Percentiles rank a stretch among this genome's conserved stretches.
Evolutionary conservation across 2,888 invertebrate genomes (phyloP).

Genomic region (Hemaris fuciformis): DNA sequence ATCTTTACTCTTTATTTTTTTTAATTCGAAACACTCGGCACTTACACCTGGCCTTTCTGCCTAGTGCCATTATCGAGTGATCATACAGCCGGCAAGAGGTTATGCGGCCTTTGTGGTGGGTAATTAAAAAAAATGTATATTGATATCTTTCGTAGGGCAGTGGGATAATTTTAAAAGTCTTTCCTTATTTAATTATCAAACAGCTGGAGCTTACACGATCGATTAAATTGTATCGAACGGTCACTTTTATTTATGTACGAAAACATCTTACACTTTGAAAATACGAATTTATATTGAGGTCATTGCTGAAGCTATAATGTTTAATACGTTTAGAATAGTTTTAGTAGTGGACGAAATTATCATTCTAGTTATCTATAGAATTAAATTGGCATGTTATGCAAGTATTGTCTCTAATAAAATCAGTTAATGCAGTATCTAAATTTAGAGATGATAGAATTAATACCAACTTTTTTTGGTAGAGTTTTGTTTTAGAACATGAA

Average conservation of each 20-base stretch:
- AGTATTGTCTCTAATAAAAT: too few species aligned
- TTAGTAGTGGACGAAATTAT: too few species aligned
- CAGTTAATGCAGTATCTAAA: too few species aligned
- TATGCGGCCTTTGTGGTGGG: slow-evolving; percentile 43
- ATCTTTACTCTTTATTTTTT: slow-evolving; percentile 63
- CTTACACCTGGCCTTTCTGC: slow-evolving; percentile 70
- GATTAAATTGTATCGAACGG: slow-evolving; percentile 20
- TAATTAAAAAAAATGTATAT: slow-evolving; percentile 56
- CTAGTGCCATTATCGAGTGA: slow-evolving; percentile 34
- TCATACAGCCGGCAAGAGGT: slow-evolving; percentile 33
- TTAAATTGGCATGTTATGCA: too few species aligned
- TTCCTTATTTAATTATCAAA: slow-evolving; percentile 43
- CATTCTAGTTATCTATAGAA: too few species aligned
- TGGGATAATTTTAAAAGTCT: slow-evolving; percentile 44
- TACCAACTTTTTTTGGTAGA: too few species aligned
- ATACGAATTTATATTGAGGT: neutral
- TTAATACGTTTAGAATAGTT: too few species aligned
- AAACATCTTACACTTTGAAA: slow-evolving; percentile 2
- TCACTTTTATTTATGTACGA: neutral
- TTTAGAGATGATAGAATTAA: too few species aligned
- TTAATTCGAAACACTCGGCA: slow-evolving; percentile 49
- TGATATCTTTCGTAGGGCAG: slow-evolving; percentile 39
- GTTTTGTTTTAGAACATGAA: too few species aligned
- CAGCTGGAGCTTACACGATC: slow-evolving; percentile 33
- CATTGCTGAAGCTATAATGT: neutral